Conservation (phyloP, 1,140 invertebrate genomes). For the Listronotus oregonensis region DNA sequence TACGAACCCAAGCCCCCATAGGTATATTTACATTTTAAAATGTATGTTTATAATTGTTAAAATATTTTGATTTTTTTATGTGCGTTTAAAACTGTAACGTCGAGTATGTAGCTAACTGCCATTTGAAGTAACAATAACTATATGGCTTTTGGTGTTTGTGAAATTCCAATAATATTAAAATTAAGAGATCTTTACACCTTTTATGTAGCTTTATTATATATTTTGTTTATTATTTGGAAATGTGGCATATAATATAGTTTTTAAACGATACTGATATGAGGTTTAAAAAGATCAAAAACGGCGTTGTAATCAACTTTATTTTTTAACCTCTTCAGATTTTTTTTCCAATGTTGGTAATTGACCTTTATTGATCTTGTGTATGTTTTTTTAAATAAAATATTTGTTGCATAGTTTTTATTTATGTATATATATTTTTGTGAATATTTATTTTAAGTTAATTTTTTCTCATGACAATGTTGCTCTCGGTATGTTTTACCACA, state of each 20-base stretch:
- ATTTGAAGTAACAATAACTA: constrained; percentile 29
- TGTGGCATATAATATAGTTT: constrained; percentile 18
- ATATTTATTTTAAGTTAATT: constrained; percentile 17
- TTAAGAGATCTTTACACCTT: constrained; percentile 2
- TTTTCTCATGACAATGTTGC: constrained; percentile 17
- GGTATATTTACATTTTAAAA: no score
- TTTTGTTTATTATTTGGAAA: constrained; percentile 7
- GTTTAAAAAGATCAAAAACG: background rate
- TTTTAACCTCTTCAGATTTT: no score
- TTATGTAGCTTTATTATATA: background rate
- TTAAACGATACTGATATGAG: constrained; percentile 1
- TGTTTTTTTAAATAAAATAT: background rate
- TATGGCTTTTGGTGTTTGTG: constrained; percentile 34
- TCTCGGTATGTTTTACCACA: background rate
- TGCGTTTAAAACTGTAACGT: no score
- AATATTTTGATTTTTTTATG: no score
- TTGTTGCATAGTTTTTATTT: constrained; percentile 25
- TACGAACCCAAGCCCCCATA: no score
- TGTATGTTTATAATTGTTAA: no score
- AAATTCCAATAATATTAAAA: constrained; percentile 23
- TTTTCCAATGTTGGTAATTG: background rate
- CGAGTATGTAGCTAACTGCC: constrained; percentile 18
- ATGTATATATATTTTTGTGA: constrained; percentile 16
- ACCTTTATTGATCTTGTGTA: background rate
- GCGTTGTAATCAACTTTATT: no score